Conservation (phyloP, 2,888 invertebrate species). For the Chelonus formosanus region DNA sequence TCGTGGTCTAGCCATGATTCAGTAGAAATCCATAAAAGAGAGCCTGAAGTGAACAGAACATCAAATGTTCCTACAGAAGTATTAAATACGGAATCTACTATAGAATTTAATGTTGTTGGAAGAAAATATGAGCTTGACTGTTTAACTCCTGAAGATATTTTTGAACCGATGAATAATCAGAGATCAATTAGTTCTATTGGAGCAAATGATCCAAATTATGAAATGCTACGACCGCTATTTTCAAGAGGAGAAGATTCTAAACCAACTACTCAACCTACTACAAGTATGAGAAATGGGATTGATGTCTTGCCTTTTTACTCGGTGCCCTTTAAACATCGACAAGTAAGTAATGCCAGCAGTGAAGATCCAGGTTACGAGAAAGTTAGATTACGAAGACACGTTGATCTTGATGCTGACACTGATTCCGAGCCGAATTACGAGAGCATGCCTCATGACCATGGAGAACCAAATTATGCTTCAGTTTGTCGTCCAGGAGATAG, state of each 20-base stretch:
- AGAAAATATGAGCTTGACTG: slow-evolving; percentile 66
- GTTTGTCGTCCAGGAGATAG: slow-evolving; percentile 69
- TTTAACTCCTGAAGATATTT: slow-evolving; percentile 69
- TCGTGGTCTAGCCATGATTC: slow-evolving; percentile 61
- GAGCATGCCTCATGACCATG: slow-evolving; percentile 71
- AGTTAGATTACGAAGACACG: slow-evolving; percentile 61
- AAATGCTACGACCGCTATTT: slow-evolving; percentile 73
- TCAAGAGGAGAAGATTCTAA: slow-evolving; percentile 25
- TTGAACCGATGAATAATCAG: slow-evolving; percentile 66
- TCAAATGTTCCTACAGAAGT: slow-evolving; percentile 32
- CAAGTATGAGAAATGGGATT: slow-evolving; percentile 45
- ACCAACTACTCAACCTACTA: slow-evolving; percentile 18
- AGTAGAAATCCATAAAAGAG: slow-evolving; percentile 55
- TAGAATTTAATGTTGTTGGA: slow-evolving; percentile 44
- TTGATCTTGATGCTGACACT: slow-evolving; percentile 64
- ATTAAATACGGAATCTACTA: slow-evolving; percentile 45
- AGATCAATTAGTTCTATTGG: slow-evolving; percentile 41
- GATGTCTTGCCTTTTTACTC: slow-evolving; percentile 52
- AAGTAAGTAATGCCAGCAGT: slow-evolving; percentile 59
- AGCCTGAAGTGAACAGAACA: slow-evolving; percentile 40
- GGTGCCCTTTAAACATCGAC: slow-evolving; percentile 56
- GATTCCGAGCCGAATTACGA: slow-evolving; percentile 80
- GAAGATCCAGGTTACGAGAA: slow-evolving; percentile 68
- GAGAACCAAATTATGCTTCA: slow-evolving; percentile 72
- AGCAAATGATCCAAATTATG: slow-evolving; percentile 78